phyloP scores from a whole-genome alignment of 2,113 vertebrate species.

The Poecilia latipinna region DNA sequence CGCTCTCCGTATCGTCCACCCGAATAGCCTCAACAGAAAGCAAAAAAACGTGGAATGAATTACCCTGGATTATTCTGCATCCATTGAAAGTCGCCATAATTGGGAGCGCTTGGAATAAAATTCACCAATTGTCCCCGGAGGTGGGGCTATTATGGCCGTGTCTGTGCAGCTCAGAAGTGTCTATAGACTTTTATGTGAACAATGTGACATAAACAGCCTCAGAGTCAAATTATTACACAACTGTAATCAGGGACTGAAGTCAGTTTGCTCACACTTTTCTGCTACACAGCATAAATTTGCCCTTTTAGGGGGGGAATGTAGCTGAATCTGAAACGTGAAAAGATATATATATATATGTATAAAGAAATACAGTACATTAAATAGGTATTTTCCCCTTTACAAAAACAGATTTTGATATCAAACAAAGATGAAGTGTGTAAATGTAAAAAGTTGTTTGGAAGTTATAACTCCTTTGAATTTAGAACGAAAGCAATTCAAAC shows the following conservation, averaged over 20 bases:
- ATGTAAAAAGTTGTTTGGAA: background rate
- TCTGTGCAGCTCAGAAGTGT: slow-evolving; percentile 64
- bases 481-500: background rate
- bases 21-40: slow-evolving; percentile 25
- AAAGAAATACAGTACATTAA: background rate
- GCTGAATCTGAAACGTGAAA: background rate
- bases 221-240: slow-evolving; percentile 56
- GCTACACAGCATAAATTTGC: slow-evolving; percentile 23
- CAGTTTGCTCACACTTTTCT: slow-evolving; percentile 39
- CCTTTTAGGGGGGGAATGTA: background rate
- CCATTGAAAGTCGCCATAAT: slow-evolving; percentile 61
- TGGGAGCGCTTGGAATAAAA: slow-evolving; percentile 63
- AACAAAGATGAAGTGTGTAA: background rate
- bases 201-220: slow-evolving; percentile 63
- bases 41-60: slow-evolving; percentile 33
- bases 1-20: slow-evolving; percentile 28
- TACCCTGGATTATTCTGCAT: slow-evolving; percentile 52
- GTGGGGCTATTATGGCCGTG: slow-evolving; percentile 55
- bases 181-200: slow-evolving; percentile 69
- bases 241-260: slow-evolving; percentile 60
- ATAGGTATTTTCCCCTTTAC: background rate
- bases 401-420: background rate
- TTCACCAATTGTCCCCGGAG: slow-evolving; percentile 56
- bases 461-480: background rate
- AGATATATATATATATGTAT: background rate